A percentile compares a stretch with the other conserved stretches of the same genome.
Evolutionary conservation across 1,140 invertebrate genomes (phyloP).

Genomic region (Bombus superbus): DNA sequence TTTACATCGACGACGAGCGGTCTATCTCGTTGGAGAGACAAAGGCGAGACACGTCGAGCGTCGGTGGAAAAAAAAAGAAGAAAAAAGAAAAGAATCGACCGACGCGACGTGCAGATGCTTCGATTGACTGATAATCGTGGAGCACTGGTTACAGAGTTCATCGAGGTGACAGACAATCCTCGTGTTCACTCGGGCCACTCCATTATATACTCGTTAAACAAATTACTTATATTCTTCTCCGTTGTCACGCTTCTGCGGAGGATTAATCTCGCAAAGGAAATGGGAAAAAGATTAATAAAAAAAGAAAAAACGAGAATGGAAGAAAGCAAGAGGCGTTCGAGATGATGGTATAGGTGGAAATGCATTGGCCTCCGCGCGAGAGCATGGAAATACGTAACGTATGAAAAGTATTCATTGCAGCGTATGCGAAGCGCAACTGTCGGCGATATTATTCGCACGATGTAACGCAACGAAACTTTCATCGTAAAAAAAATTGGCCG

Average conservation of each 20-base stretch:
- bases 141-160: constrained; percentile 2
- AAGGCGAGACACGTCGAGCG: not conserved
- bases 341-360: not conserved
- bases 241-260: not conserved
- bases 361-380: constrained; percentile 26
- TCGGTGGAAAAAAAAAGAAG: not conserved
- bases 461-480: constrained; percentile 38
- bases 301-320: not conserved
- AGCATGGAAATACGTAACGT: constrained; percentile 7
- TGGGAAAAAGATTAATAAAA: not conserved
- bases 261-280: constrained; percentile 7
- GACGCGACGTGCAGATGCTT: not conserved
- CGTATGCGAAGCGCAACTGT: not conserved
- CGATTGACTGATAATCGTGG: constrained; percentile 39
- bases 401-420: constrained; percentile 41
- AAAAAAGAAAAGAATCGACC: not conserved
- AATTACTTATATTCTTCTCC: constrained; percentile 2
- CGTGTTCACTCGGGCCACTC: not conserved
- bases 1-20: not conserved
- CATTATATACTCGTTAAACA: constrained; percentile 1
- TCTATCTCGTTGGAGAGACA: not conserved
- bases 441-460: constrained; percentile 15
- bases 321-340: not conserved
- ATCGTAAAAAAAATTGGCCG: constrained; percentile 34
- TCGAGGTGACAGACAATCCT: constrained; percentile 21